Base-by-base conservation (phyloP, 2,797 vertebrate genomes). In the Bufotes viridis region DNA sequence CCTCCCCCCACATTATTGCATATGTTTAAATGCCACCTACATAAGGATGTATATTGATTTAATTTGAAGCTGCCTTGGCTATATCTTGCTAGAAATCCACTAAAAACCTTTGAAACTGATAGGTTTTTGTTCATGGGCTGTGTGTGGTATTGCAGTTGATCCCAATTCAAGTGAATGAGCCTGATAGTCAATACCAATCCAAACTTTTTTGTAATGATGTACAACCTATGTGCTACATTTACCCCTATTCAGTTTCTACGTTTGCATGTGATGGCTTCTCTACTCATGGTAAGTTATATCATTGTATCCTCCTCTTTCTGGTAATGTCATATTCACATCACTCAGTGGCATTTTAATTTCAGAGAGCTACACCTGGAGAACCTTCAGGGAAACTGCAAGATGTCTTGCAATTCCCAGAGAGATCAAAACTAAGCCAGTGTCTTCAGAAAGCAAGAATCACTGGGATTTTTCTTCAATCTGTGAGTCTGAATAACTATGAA, bases 401-500 rank as follows among this genome's bases (percentile, higher is more conserved):
- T 78, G 34, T 86, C 49, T 24, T 86, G 72, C 70, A 82, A 67
- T 34, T 72, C n/a, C 29, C 84, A 3, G 88, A 89, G 17, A 86
- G 67, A 78, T 83, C 84, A 42, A 82, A 60, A 78, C 90, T 93
- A 87, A 93, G 94, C 82, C 91, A 91, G 4, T 93, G 93, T 13
- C 57, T 95, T 70, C 96, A 93, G 63, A 92, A 94, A 12, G 93
- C 93, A 0, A 93, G 92, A 58, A 82, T 96, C 87, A 93, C 94
- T 0, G 92, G 93, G 22, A 90, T 89, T 60, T 95, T 96, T 24
- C 88, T 91, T 24, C 93, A 95, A 74, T 90, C 90, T 91, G 91
- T 92, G 86, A 90, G 96, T 89, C 88, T 22, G 6, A 63, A 53
- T 60, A 79, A 12, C 34, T 51, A 17, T 67, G 3, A 22, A 26